Percentiles rank a stretch among this genome's conserved stretches.
Conservation (phyloP, 2,888 invertebrate genomes). For the Pheosia tremula region DNA sequence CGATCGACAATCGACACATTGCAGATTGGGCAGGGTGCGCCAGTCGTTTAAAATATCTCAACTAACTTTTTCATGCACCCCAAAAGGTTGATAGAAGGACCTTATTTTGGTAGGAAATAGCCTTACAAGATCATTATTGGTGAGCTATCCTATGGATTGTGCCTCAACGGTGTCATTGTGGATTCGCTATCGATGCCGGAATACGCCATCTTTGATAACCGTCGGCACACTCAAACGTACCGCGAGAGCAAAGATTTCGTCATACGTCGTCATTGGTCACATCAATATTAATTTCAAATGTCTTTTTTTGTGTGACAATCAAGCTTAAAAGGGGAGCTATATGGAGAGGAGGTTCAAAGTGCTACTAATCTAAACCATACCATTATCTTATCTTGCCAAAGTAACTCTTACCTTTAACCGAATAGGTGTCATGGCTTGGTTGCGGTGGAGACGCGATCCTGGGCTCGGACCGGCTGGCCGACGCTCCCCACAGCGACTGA, state of each 20-base stretch:
- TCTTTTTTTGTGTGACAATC: background rate
- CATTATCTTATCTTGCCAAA: background rate
- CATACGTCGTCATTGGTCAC: constrained; percentile 9
- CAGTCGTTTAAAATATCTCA: too few relatives aligned
- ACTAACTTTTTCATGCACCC: too few relatives aligned
- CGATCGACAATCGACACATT: too few relatives aligned
- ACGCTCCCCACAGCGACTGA: constrained; percentile 75
- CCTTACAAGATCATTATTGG: too few relatives aligned
- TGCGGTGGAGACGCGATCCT: constrained; percentile 60
- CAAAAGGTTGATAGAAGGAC: too few relatives aligned
- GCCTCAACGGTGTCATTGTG: background rate
- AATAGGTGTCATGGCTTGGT: constrained; percentile 60
- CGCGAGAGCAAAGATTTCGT: constrained; percentile 27
- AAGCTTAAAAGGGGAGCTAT: too few relatives aligned
- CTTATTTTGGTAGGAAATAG: too few relatives aligned
- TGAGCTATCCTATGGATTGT: background rate
- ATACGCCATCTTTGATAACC: constrained; percentile 27
- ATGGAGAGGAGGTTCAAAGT: too few relatives aligned
- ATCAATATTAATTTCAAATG: constrained; percentile 13
- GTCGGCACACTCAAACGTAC: constrained; percentile 27
- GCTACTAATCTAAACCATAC: too few relatives aligned
- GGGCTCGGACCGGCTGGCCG: constrained; percentile 63
- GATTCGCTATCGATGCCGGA: constrained; percentile 23
- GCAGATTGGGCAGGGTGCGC: too few relatives aligned
- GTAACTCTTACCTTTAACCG: constrained; percentile 63